phyloP scores from a whole-genome alignment of 2,797 vertebrate species.

The Hafferia zeledoni region DNA sequence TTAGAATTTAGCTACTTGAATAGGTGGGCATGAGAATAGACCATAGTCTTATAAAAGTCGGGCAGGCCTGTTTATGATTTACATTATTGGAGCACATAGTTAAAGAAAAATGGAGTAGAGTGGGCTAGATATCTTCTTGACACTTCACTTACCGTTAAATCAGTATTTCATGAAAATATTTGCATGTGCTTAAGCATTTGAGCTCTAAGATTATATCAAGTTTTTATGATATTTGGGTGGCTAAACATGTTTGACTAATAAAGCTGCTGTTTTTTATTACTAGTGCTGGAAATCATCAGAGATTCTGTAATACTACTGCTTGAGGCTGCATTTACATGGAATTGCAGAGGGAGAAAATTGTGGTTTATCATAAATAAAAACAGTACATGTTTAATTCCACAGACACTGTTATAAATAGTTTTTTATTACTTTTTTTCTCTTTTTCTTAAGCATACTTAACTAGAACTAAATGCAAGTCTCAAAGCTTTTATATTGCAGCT shows the following conservation, averaged over 20 bases:
- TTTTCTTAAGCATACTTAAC: not conserved
- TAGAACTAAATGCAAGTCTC: not conserved
- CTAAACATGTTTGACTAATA: slow-evolving; percentile 30
- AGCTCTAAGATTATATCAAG: not conserved
- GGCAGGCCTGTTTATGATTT: not conserved
- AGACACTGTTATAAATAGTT: not conserved
- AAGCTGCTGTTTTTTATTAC: not conserved
- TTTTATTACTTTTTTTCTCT: not conserved
- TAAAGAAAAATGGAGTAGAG: not conserved
- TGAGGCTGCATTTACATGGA: not conserved
- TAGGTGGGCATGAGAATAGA: not conserved
- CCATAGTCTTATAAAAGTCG: not conserved
- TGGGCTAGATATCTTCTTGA: not conserved
- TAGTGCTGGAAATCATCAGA: not conserved
- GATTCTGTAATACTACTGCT: not conserved
- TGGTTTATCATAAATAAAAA: not conserved
- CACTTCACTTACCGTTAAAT: not conserved
- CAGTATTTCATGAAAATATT: not conserved
- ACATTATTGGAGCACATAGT: not conserved
- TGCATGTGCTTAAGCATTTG: not conserved
- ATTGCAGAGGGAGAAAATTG: not conserved
- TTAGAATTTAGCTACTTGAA: not conserved
- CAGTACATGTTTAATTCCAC: not conserved
- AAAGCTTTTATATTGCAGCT: not conserved
- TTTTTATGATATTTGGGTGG: slow-evolving; percentile 6